These are phyloP conservation scores for Perca flavescens DNA, from an alignment of 2,113 vertebrate species.

Conservation along the genomic window DNA sequence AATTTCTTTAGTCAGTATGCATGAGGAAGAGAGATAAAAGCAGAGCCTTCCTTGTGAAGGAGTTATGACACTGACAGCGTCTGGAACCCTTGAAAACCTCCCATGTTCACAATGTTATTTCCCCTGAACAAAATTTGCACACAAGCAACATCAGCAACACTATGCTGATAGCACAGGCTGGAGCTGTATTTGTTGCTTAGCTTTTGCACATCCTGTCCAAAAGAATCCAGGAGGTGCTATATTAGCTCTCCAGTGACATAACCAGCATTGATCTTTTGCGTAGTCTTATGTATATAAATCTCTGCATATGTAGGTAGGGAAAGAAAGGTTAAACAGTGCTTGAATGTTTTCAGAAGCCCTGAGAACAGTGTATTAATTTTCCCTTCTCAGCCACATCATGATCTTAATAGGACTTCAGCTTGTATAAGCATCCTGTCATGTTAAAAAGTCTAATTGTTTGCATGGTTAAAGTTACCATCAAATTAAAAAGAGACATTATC, in stretches of 20 bases:
- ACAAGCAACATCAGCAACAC: conserved; percentile 24
- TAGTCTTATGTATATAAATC: background rate
- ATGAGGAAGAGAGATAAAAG: conserved; percentile 9
- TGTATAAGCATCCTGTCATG: conserved; percentile 19
- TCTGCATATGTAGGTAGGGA: background rate
- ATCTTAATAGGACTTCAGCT: conserved; percentile 4
- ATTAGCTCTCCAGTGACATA: conserved; percentile 24
- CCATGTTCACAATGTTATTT: conserved; percentile 18
- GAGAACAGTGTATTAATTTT: background rate
- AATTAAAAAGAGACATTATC: conserved; percentile 37
- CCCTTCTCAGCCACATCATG: background rate
- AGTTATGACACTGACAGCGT: conserved; percentile 27
- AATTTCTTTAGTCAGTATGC: conserved; percentile 3
- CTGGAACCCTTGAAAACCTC: conserved; percentile 26
- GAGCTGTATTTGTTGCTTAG: conserved; percentile 3
- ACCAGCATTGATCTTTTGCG: conserved; percentile 31
- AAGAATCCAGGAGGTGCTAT: conserved; percentile 34
- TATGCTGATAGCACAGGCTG: background rate
- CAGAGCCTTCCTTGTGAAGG: background rate
- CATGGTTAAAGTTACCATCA: conserved; percentile 36
- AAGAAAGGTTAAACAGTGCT: conserved; percentile 17
- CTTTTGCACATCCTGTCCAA: conserved; percentile 46
- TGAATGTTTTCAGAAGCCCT: background rate
- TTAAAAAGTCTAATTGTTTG: conserved; percentile 40
- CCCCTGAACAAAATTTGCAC: conserved; percentile 25